Conservation (phyloP, 2,888 invertebrate genomes). For the Chrysolina haemoptera region DNA sequence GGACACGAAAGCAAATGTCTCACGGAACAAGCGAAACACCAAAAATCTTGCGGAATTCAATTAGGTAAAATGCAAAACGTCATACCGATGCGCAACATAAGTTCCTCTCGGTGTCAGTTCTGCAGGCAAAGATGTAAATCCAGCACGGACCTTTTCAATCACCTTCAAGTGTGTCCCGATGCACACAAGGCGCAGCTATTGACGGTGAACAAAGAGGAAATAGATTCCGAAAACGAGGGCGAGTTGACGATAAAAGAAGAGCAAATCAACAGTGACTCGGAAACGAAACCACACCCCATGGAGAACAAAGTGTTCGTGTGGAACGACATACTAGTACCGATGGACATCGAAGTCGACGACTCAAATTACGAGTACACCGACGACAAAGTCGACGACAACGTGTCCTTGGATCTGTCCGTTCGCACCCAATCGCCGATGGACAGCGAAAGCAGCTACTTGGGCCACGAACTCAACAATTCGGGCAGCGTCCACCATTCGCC, state of each 20-base stretch:
- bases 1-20: conserved; percentile 86
- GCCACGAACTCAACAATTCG: conserved; percentile 54
- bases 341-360: conserved; percentile 65
- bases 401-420: conserved; percentile 65
- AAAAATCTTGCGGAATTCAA: conserved; percentile 76
- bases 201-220: conserved; percentile 60
- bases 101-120: conserved; percentile 87
- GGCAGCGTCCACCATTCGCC: conserved; percentile 53
- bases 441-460: conserved; percentile 64
- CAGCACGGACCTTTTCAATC: conserved; percentile 82
- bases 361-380: conserved; percentile 66
- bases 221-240: conserved; percentile 57
- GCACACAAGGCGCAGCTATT: conserved; percentile 67
- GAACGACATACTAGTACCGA: conserved; percentile 77
- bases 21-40: conserved; percentile 86
- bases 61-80: conserved; percentile 53
- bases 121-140: conserved; percentile 91
- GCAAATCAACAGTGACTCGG: conserved; percentile 51
- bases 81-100: conserved; percentile 70
- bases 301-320: conserved; percentile 87
- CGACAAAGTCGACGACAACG: conserved; percentile 66
- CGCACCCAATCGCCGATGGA: conserved; percentile 67
- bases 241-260: conserved; percentile 56
- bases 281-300: conserved; percentile 79
- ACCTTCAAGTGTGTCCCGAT: conserved; percentile 81